These are phyloP conservation scores for Kryphioiulus occultus DNA, from an alignment of 2,888 invertebrate species.

Conservation along the genomic window DNA sequence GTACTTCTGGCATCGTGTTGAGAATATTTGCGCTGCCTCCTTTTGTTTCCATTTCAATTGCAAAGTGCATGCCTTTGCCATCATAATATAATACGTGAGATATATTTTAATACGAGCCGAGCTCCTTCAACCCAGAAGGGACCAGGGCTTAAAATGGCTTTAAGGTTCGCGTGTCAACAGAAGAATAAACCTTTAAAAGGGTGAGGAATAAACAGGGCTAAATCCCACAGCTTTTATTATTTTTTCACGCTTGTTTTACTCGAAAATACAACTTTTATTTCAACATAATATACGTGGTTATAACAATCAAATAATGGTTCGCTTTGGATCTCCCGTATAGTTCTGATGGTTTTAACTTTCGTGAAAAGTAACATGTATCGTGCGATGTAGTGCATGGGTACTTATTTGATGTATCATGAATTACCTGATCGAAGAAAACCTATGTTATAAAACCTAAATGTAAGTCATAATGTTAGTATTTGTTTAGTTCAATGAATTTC, in stretches of 20 bases:
- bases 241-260: neutral
- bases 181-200: neutral
- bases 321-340: too few species aligned
- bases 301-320: too few species aligned
- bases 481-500: too few species aligned
- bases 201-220: neutral
- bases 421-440: too few species aligned
- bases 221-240: neutral
- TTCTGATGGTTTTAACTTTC: too few species aligned
- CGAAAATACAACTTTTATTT: neutral
- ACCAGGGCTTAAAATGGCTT: neutral
- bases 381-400: too few species aligned
- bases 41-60: conserved; percentile 19
- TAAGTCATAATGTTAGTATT: too few species aligned
- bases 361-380: too few species aligned
- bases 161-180: conserved; percentile 15
- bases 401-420: too few species aligned
- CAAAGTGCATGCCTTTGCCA: conserved; percentile 15
- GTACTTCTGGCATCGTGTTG: neutral
- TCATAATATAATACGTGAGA: conserved; percentile 19
- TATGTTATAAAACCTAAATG: too few species aligned
- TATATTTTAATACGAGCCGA: conserved; percentile 18
- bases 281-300: too few species aligned
- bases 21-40: conserved; percentile 3
- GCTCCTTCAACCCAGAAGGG: conserved; percentile 4